Evolutionary conservation across 35 echinoderm and acorn worm species (phyloP).

Genomic region (Ophiothrix spiculata): DNA sequence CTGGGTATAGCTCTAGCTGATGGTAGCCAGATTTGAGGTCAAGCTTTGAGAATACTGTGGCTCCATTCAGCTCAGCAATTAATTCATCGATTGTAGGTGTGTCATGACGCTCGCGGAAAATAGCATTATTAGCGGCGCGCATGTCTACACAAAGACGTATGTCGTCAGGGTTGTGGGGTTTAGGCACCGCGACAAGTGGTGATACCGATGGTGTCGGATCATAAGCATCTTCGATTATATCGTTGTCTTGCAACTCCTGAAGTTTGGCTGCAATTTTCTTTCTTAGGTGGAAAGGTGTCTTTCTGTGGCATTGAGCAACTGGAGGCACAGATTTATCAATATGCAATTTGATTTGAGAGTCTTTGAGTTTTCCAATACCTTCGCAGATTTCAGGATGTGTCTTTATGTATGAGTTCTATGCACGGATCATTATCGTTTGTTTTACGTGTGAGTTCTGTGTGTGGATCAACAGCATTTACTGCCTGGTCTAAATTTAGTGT

Average conservation of each 20-base stretch:
- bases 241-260: not conserved
- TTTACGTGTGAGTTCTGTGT: no score
- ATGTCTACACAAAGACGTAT: slow-evolving; percentile 56
- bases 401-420: not conserved
- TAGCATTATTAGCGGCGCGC: slow-evolving; percentile 47
- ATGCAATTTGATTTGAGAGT: slow-evolving; percentile 24
- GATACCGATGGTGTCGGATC: slow-evolving; percentile 60
- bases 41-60: slow-evolving; percentile 37
- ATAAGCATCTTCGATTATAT: slow-evolving; percentile 31
- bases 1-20: slow-evolving; percentile 21
- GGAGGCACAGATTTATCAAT: slow-evolving; percentile 41
- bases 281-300: slow-evolving; percentile 37
- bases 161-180: slow-evolving; percentile 35
- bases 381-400: slow-evolving; percentile 7
- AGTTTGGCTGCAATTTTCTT: slow-evolving; percentile 28
- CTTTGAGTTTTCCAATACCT: slow-evolving; percentile 41
- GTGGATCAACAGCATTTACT: no score
- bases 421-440: not conserved
- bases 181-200: slow-evolving; percentile 30
- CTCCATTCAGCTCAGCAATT: slow-evolving; percentile 55
- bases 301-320: slow-evolving; percentile 18
- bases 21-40: slow-evolving; percentile 50
- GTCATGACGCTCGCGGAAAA: slow-evolving; percentile 44
- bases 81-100: slow-evolving; percentile 48
- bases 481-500: no score